Conservation (phyloP, 2,113 vertebrate genomes). For the Terrapene triunguis region DNA sequence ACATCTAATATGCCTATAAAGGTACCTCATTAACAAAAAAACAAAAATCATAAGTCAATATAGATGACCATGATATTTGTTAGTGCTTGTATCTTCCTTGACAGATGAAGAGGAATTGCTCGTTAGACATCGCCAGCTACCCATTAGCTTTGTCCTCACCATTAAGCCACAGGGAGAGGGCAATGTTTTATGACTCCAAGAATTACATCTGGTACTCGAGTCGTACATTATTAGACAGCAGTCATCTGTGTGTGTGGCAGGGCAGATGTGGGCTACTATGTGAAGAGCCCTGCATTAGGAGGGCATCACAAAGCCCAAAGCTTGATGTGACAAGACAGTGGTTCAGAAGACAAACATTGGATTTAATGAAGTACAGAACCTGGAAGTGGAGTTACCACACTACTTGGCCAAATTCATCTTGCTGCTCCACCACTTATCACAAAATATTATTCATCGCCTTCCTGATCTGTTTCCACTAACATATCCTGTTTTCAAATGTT, state of each 20-base stretch:
- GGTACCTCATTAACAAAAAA: background rate
- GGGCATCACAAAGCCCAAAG: background rate
- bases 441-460: background rate
- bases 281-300: background rate
- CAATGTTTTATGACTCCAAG: accelerated
- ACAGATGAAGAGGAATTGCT: background rate
- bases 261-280: background rate
- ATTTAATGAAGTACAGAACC: background rate
- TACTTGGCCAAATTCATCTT: background rate
- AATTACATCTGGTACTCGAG: accelerated
- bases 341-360: background rate
- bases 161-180: accelerated
- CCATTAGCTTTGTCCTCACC: accelerated
- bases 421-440: background rate
- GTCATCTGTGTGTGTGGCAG: too few species aligned
- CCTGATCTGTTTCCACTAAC: background rate
- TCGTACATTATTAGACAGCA: background rate
- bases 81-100: background rate
- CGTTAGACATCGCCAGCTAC: accelerated
- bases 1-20: background rate
- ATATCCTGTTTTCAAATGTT: background rate
- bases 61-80: accelerated
- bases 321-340: background rate
- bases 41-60: background rate
- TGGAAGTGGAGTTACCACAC: background rate